phyloP scores from a whole-genome alignment of 37 sponge, comb jelly and placozoan species.

The Dysidea cf. avara region DNA sequence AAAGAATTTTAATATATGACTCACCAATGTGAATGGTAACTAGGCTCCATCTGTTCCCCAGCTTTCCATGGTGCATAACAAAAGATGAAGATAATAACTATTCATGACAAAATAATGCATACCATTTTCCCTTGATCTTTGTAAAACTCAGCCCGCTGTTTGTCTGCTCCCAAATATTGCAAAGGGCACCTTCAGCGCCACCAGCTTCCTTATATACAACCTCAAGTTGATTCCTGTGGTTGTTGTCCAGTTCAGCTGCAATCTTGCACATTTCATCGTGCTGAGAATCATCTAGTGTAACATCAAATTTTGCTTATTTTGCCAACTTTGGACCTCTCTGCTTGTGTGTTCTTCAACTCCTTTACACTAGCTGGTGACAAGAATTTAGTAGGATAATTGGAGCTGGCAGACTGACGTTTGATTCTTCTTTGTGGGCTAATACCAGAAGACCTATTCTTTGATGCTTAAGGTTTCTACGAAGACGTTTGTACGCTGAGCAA shows the following conservation, averaged over 20 bases:
- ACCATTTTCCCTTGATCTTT: slow-evolving; percentile 8
- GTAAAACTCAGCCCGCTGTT: not conserved
- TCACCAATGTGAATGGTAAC: slow-evolving; percentile 14
- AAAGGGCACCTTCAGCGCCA: not conserved
- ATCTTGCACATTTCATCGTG: not conserved
- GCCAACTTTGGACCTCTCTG: slow-evolving; percentile 7
- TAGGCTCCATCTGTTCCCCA: not conserved
- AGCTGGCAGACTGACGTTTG: not conserved
- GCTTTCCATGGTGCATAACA: not conserved
- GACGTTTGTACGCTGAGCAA: slow-evolving; percentile 20
- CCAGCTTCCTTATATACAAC: slow-evolving; percentile 1
- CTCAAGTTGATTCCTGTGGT: not conserved
- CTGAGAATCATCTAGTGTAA: slow-evolving; percentile 4
- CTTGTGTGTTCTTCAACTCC: slow-evolving; percentile 23
- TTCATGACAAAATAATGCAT: not conserved
- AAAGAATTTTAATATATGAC: not conserved
- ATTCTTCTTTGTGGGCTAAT: not conserved
- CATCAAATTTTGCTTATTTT: slow-evolving; percentile 12
- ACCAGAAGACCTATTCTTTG: not conserved
- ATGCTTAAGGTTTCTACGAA: slow-evolving; percentile 19
- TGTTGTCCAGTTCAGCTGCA: not conserved
- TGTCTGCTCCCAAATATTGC: slow-evolving; percentile 8
- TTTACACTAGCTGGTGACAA: slow-evolving; percentile 27
- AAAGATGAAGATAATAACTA: not conserved
- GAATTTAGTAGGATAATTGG: slow-evolving; percentile 25